Evolutionary conservation across 2,888 invertebrate genomes (phyloP).

Genomic region (Drosophila fulvimacula): DNA sequence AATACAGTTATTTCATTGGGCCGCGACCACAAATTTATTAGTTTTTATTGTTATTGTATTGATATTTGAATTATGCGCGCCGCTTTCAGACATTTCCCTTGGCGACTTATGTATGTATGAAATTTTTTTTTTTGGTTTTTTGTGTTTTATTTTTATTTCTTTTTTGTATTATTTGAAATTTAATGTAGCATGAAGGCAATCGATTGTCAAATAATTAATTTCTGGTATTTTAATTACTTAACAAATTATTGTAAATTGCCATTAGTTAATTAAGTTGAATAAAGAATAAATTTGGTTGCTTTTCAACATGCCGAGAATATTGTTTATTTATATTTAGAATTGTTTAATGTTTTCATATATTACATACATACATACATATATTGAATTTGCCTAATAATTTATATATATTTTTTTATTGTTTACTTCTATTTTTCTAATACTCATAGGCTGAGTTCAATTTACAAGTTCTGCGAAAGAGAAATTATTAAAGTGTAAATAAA

Average conservation of each 20-base stretch:
- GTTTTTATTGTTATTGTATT: constrained; percentile 76
- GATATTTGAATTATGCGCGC: constrained; percentile 68
- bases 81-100: constrained; percentile 19
- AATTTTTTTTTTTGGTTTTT: not conserved
- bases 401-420: too few relatives aligned
- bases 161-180: not conserved
- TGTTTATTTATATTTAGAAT: too few relatives aligned
- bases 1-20: constrained; percentile 85
- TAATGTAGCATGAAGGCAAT: not conserved
- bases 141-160: not conserved
- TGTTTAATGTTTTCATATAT: too few relatives aligned
- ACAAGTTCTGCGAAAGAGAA: not conserved
- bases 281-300: too few relatives aligned
- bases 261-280: too few relatives aligned
- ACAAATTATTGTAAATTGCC: not conserved
- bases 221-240: not conserved
- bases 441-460: not conserved
- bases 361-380: too few relatives aligned
- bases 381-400: too few relatives aligned
- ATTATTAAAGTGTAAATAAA: not conserved
- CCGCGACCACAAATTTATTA: constrained; percentile 82
- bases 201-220: not conserved
- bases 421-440: too few relatives aligned
- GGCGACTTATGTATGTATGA: constrained; percentile 1
- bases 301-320: too few relatives aligned